Conservation (phyloP, 2,113 vertebrate genomes). For the Murina feae region DNA sequence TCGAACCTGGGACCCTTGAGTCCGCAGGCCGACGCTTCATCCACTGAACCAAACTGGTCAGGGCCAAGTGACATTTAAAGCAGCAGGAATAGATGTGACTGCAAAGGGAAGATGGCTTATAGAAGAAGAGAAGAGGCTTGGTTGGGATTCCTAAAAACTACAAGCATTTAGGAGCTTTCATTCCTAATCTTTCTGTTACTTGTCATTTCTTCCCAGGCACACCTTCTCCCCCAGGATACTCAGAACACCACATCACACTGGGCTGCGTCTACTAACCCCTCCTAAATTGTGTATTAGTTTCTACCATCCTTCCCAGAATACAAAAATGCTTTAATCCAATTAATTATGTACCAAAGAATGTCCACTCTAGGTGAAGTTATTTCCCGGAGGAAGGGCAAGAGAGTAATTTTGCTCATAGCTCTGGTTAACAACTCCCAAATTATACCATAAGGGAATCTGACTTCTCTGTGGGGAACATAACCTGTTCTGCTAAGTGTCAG, state of each 20-base stretch:
- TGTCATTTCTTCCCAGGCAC: neutral
- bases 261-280: neutral
- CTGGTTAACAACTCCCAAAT: neutral
- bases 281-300: neutral
- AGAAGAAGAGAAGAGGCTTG: neutral
- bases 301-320: neutral
- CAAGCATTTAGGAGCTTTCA: neutral
- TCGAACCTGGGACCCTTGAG: too few relatives aligned
- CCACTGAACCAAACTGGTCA: too few relatives aligned
- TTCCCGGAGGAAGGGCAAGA: neutral
- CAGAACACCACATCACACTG: neutral
- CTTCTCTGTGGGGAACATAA: neutral
- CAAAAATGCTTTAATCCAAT: neutral
- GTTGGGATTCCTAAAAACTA: neutral
- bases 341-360: neutral
- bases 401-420: neutral
- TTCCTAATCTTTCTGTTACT: neutral
- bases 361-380: neutral
- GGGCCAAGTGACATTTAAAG: neutral
- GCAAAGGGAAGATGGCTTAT: neutral
- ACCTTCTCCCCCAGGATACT: neutral
- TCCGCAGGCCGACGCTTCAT: too few relatives aligned
- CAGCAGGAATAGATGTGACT: neutral
- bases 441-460: neutral
- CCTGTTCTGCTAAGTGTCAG: neutral